phyloP scores from a whole-genome alignment of 23 tunicate species.

The Halocynthia aurantium region DNA sequence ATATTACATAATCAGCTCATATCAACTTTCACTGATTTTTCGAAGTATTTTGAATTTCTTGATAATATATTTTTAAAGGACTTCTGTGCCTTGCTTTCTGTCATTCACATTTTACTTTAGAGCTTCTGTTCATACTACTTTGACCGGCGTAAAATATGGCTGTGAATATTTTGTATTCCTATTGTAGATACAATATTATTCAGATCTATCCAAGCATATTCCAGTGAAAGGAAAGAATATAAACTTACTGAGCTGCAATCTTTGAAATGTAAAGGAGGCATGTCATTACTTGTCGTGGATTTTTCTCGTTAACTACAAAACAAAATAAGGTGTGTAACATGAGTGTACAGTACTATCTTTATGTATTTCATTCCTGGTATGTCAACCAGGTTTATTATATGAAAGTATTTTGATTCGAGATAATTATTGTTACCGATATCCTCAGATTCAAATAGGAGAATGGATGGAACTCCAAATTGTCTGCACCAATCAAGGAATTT shows the following conservation, averaged over 20 bases:
- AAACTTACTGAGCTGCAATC: slow-evolving; percentile 32
- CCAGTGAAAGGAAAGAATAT: not conserved
- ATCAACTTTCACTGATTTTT: too few species aligned
- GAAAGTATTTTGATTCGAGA: not conserved
- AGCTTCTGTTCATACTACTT: too few species aligned
- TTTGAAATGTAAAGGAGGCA: slow-evolving; percentile 29
- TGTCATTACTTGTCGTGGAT: slow-evolving; percentile 32
- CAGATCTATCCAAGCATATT: not conserved
- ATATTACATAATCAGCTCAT: too few species aligned
- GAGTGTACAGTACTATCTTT: not conserved
- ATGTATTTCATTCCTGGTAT: not conserved
- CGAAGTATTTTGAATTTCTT: too few species aligned
- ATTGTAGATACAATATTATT: too few species aligned
- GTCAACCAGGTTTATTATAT: not conserved
- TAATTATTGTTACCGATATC: slow-evolving; percentile 17
- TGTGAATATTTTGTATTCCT: too few species aligned
- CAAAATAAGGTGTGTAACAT: not conserved
- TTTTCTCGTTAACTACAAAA: slow-evolving; percentile 26
- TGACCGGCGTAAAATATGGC: too few species aligned
- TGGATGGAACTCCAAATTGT: slow-evolving; percentile 22
- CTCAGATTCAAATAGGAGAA: slow-evolving; percentile 31
- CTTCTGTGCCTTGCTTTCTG: too few species aligned
- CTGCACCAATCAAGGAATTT: slow-evolving; percentile 45
- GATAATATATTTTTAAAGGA: too few species aligned
- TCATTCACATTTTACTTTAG: too few species aligned